Conservation (phyloP, 2,888 invertebrate genomes). For the Cheiracanthium punctorium region DNA sequence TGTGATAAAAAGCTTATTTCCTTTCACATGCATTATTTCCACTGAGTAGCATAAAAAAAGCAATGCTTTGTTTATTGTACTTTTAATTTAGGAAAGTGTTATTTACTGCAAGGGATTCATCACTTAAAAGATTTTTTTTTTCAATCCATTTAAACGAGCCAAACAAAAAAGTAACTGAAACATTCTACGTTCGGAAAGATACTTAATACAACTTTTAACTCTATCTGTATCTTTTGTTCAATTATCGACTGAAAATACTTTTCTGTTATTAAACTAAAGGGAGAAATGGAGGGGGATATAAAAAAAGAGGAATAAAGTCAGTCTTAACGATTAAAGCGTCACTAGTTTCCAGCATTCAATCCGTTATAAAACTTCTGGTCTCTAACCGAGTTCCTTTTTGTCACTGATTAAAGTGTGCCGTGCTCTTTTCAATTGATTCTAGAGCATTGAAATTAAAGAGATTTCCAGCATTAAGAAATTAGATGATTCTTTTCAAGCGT, state of each 20-base stretch:
- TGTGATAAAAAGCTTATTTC: no score
- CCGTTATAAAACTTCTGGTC: constrained; percentile 20
- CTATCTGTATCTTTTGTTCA: constrained; percentile 50
- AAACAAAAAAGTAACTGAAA: constrained; percentile 29
- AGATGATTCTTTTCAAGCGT: background rate
- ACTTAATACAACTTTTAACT: constrained; percentile 61
- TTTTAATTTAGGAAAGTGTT: constrained; percentile 5
- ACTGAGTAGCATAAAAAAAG: background rate
- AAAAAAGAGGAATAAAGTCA: no score
- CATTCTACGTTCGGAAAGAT: background rate
- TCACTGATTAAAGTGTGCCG: constrained; percentile 38
- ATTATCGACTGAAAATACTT: constrained; percentile 57
- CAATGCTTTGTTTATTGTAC: constrained; percentile 4
- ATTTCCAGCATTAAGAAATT: constrained; percentile 8
- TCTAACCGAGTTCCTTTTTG: constrained; percentile 14
- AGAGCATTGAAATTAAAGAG: constrained; percentile 2
- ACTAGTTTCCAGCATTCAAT: constrained; percentile 1
- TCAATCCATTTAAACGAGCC: constrained; percentile 33
- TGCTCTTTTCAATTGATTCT: background rate
- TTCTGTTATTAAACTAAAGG: constrained; percentile 50
- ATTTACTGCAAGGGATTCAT: background rate
- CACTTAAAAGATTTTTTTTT: background rate
- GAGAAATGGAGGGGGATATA: background rate
- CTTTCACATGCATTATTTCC: background rate
- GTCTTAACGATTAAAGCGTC: background rate